These are phyloP conservation scores for Alfaro cultratus DNA, from an alignment of 2,797 vertebrate genomes.

Conservation along the genomic window DNA sequence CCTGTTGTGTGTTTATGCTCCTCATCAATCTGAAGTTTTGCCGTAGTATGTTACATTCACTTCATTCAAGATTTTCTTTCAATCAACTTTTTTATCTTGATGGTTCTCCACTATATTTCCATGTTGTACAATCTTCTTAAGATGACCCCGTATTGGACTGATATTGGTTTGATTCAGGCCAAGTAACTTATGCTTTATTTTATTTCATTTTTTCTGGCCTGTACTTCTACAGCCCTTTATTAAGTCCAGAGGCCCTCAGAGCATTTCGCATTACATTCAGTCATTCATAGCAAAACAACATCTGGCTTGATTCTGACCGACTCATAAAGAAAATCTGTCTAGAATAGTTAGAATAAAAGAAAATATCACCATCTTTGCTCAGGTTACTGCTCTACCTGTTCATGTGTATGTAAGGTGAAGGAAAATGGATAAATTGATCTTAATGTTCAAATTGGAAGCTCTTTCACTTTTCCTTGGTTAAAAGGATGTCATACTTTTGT, in stretches of 20 bases:
- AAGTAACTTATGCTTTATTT: not conserved
- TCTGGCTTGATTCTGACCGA: not conserved
- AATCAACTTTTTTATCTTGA: not conserved
- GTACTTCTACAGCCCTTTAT: too few relatives aligned
- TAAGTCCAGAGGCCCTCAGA: too few relatives aligned
- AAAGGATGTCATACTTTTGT: not conserved
- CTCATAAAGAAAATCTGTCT: not conserved
- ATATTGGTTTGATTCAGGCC: not conserved
- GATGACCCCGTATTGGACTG: not conserved
- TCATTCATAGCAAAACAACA: not conserved
- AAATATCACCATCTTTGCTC: not conserved
- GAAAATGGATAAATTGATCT: not conserved
- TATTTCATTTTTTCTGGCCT: too few relatives aligned
- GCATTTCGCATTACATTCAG: too few relatives aligned
- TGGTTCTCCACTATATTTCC: not conserved
- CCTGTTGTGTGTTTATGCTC: not conserved
- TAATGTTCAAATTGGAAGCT: not conserved
- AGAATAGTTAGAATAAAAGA: not conserved
- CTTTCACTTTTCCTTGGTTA: not conserved
- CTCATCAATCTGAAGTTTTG: not conserved
- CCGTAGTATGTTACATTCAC: not conserved
- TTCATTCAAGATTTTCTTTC: not conserved
- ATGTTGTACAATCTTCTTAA: not conserved
- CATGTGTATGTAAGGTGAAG: not conserved
- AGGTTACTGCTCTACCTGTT: not conserved